Conservation (phyloP, 1,140 invertebrate genomes). For the Neodiprion pinetum region DNA sequence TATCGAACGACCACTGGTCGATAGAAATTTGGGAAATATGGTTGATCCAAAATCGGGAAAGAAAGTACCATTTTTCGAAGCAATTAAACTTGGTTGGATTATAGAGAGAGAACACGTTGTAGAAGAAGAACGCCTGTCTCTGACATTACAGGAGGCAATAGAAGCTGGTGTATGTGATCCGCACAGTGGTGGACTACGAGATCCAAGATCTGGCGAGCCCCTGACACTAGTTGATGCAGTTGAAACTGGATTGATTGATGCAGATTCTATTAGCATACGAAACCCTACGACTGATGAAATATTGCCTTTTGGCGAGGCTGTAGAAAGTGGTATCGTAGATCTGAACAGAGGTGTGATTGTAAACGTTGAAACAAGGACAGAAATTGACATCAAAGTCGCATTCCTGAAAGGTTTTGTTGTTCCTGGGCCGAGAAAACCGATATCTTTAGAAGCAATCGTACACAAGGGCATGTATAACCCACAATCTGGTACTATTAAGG, state of each 20-base stretch:
- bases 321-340: constrained; percentile 80
- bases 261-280: constrained; percentile 74
- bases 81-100: constrained; percentile 76
- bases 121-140: constrained; percentile 48
- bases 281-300: constrained; percentile 76
- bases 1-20: constrained; percentile 75
- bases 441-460: constrained; percentile 79
- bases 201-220: constrained; percentile 67
- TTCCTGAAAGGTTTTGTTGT: constrained; percentile 75
- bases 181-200: constrained; percentile 68
- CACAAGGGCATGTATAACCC: constrained; percentile 75
- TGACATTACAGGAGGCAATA: constrained; percentile 72
- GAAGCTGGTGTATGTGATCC: constrained; percentile 71
- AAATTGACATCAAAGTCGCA: constrained; percentile 74
- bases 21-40: constrained; percentile 80
- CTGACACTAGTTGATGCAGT: constrained; percentile 77
- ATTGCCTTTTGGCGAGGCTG: constrained; percentile 75
- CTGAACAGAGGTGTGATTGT: constrained; percentile 74
- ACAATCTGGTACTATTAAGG: constrained; percentile 74
- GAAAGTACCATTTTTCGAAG: constrained; percentile 84
- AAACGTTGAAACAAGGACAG: constrained; percentile 71
- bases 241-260: constrained; percentile 75
- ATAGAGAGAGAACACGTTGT: constrained; percentile 56
- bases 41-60: constrained; percentile 83
- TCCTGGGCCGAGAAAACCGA: constrained; percentile 70